Evolutionary conservation across 2,888 invertebrate species (phyloP), one percentile per base, ranked within the genome.

Genomic region (Agriopis marginaria): DNA sequence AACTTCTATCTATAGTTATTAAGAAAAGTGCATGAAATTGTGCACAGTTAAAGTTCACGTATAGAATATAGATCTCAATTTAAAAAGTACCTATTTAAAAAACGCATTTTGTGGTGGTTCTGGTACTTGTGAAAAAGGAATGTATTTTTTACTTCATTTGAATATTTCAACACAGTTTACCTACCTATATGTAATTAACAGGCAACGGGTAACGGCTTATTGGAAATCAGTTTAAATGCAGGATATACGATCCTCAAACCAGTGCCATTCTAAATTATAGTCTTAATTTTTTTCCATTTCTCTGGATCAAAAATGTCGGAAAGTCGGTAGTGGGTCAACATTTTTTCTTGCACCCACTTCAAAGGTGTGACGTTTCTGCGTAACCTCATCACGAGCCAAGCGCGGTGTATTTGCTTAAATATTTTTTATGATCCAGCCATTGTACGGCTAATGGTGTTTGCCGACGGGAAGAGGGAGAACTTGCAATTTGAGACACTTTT

Each of bases 401-500:
- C 82, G 79, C 83, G 84, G 77, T 75, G 63, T 70, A 66, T 79
- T 75, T 65, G 69, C 70, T 76, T 77, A 70, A 72, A 75, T 74
- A 82, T 83, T 84, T 83, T 80, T 82, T 79, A 79, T 72, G 82
- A 65, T 78, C 72, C 56, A 72, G 49, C 39, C 55, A 40, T 63
- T 63, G 70, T 70, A 60, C 44, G 42, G 66, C 80, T 86, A 86
- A 86, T 86, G 86, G 86, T 85, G 84, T 86, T 85, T 85, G 70
- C 77, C 63, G 63, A 68, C 59, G 61, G 59, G 62, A 67, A 71
- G 63, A 56, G 68, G 70, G 66, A 67, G 66, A 64, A 71, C 75
- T 78, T 75, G 85, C 83, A 82, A 84, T 84, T 75, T 75, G 84
- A 86, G 84, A 85, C 80, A 81, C 75, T 82, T 78, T 79, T 82